Evolutionary conservation across 1,140 invertebrate species (phyloP).

Genomic region (Luehdorfia chinensis): DNA sequence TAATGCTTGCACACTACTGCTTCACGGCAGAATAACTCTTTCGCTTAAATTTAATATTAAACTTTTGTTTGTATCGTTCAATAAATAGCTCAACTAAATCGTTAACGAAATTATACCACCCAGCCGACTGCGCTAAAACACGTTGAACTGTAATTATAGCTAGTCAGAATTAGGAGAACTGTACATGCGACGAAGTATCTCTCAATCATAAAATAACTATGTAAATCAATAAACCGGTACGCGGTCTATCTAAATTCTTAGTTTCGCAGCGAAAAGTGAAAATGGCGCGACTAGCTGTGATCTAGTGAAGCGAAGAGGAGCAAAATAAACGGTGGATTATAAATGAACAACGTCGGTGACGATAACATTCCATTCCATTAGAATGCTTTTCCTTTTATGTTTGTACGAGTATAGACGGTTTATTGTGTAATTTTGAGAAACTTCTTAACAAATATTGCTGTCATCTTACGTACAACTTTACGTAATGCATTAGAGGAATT

Average conservation of each 20-base stretch:
- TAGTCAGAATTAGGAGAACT: too few relatives aligned
- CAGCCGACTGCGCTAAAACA: too few relatives aligned
- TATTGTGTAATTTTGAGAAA: slow-evolving; percentile 8
- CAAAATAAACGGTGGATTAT: slow-evolving; percentile 4
- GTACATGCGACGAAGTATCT: too few relatives aligned
- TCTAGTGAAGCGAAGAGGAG: slow-evolving; percentile 12
- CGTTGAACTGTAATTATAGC: too few relatives aligned
- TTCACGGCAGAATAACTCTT: too few relatives aligned
- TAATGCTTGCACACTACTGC: too few relatives aligned
- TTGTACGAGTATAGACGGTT: slow-evolving; percentile 4
- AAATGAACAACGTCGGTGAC: neutral
- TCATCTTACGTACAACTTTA: neutral
- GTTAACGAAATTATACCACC: too few relatives aligned
- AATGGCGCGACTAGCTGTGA: slow-evolving; percentile 7
- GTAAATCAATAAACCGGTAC: slow-evolving; percentile 1
- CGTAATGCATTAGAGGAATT: neutral
- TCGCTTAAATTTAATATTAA: too few relatives aligned
- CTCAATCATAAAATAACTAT: neutral
- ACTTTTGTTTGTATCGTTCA: too few relatives aligned
- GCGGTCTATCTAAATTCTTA: neutral
- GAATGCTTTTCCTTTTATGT: slow-evolving; percentile 14
- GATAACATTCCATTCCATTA: slow-evolving; percentile 11
- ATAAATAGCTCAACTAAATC: too few relatives aligned
- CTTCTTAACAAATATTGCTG: slow-evolving; percentile 12
- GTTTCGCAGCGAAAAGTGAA: slow-evolving; percentile 7